Percentiles rank a stretch among this genome's conserved stretches.
Conservation (phyloP, 2,113 vertebrate species). For the Elanoides forficatus region DNA sequence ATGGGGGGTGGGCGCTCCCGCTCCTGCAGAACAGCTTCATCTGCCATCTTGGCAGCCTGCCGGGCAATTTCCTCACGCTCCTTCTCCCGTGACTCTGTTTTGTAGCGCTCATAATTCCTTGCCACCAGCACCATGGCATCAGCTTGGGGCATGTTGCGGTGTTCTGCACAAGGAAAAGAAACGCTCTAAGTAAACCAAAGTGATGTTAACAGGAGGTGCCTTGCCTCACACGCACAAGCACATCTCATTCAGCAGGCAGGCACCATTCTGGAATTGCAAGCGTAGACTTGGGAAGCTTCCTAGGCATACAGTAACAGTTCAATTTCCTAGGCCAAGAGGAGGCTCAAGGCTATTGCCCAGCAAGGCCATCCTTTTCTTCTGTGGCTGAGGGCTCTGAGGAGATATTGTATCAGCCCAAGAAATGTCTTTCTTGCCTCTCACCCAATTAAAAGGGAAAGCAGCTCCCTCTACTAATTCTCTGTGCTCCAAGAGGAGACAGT, state of each 20-base stretch:
- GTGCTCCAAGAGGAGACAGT: not conserved
- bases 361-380: not conserved
- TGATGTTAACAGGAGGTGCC: not conserved
- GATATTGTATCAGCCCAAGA: not conserved
- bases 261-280: not conserved
- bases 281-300: not conserved
- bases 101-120: constrained; percentile 91
- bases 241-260: not conserved
- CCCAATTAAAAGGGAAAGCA: not conserved
- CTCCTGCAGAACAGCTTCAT: constrained; percentile 89
- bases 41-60: constrained; percentile 97
- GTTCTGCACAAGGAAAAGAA: constrained; percentile 74
- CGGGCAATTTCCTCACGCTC: constrained; percentile 91
- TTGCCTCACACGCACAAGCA: not conserved
- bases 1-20: constrained; percentile 75
- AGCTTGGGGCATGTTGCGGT: constrained; percentile 97
- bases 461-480: not conserved
- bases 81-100: constrained; percentile 89
- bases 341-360: not conserved
- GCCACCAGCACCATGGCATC: constrained; percentile 96
- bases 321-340: not conserved
- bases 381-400: not conserved
- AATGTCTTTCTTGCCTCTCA: not conserved
- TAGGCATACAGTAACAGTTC: not conserved
- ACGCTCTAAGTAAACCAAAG: not conserved